Conservation (phyloP, 2,797 vertebrate species). For the Tolypeutes matacus region DNA sequence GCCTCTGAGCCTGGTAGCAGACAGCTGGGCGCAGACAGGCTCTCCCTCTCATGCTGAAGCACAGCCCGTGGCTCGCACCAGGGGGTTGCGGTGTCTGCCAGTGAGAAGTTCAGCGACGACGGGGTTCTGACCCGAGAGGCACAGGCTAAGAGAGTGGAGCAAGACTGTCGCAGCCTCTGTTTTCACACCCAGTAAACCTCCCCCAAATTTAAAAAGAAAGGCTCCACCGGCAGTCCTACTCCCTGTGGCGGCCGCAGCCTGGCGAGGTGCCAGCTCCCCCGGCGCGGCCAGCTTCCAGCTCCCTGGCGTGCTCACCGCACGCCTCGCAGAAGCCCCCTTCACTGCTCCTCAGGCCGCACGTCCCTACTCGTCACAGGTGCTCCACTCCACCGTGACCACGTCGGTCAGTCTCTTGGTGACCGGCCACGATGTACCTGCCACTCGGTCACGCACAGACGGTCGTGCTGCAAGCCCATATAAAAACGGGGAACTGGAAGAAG, state of each 20-base stretch:
- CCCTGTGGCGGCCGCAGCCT: neutral
- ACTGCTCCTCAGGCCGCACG: too few relatives aligned
- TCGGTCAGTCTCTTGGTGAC: neutral
- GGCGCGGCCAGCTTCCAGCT: neutral
- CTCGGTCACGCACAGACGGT: neutral
- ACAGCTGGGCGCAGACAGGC: neutral
- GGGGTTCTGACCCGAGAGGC: conserved; percentile 7
- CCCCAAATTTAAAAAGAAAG: neutral
- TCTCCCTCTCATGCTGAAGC: neutral
- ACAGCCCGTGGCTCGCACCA: neutral
- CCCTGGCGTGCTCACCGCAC: too few relatives aligned
- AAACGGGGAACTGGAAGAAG: neutral
- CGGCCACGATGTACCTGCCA: neutral
- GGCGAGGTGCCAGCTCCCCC: neutral
- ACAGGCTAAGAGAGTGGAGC: neutral
- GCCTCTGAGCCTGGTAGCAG: neutral
- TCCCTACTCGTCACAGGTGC: too few relatives aligned
- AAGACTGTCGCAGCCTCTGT: neutral
- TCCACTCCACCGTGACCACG: too few relatives aligned
- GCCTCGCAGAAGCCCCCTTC: neutral
- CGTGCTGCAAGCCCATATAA: neutral
- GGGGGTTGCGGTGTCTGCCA: neutral
- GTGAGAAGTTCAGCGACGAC: neutral
- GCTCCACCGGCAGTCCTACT: neutral
- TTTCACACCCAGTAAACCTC: neutral